Base-by-base conservation (phyloP, 2,888 invertebrate genomes). In the Apotomis capreana region DNA sequence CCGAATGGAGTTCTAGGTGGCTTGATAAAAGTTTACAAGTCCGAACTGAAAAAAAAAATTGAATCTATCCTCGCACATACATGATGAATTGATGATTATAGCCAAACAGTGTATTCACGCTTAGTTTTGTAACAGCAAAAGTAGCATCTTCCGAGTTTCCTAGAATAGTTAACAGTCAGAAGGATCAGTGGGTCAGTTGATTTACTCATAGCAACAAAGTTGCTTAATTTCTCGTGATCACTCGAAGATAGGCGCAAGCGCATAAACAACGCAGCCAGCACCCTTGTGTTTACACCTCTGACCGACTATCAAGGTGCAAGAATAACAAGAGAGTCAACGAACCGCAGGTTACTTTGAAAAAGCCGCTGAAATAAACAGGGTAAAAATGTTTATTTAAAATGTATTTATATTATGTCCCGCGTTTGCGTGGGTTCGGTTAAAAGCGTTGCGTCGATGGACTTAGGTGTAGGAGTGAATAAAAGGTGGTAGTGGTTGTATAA, bases 291-390 rank as follows among this genome's bases (percentile, higher is more conserved):
- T 68, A 68, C 59, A 68, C 68, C 70, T 63, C 72, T 40, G 57
- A 62, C 83, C 71, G 68, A 62, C 83, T 85, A 89, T 88, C 85
- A 87, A 88, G 89, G 89, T 89, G 86, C 79, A 85, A 89, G 81
- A 89, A 89, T 89, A 91, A 91, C 90, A 88, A 76, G 64, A 76
- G 79, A 89, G 91, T 88, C 90, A 86, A 82, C 88, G 89, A 90
- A 90, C 91, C 88, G 78, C 87, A 86, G 80, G 83, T 84, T 83
- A 82, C 89, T 90, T 89, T 91, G 89, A 84, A 78, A 79, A 83
- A 76, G 85, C 88, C 87, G 86, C 85, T 73, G 74, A 75, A 75
- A 76, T 89, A 88, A 88, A 89, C 86, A 84, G 76, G 77, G 76
- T 76, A 74, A 70, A 73, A 73, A 68, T 72, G 72, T 72, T 72